phyloP scores from a whole-genome alignment of 2,113 vertebrate genomes.

The Hemichromis elongatus region DNA sequence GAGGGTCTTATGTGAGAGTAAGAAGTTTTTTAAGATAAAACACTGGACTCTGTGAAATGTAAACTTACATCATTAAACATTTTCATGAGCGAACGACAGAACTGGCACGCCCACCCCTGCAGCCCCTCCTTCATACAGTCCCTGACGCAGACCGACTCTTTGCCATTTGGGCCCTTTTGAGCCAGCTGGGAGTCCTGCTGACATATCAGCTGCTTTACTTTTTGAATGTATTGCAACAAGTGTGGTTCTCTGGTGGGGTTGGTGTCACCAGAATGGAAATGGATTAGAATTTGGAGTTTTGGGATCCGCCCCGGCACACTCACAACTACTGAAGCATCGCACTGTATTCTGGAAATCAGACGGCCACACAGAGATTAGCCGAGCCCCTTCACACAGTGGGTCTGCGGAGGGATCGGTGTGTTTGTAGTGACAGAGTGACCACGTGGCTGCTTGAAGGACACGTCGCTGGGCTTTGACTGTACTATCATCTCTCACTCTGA shows the following conservation, averaged over 20 bases:
- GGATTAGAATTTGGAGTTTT: not conserved
- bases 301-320: not conserved
- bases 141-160: not conserved
- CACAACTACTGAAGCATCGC: not conserved
- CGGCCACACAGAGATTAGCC: slow-evolving; percentile 1
- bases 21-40: not conserved
- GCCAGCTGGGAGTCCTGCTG: not conserved
- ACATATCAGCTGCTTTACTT: not conserved
- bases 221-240: not conserved
- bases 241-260: not conserved
- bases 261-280: not conserved
- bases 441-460: not conserved
- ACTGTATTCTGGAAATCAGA: not conserved
- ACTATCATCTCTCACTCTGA: not conserved
- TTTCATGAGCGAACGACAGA: not conserved
- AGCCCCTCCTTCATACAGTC: not conserved
- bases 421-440: accelerated
- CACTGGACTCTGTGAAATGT: not conserved
- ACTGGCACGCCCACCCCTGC: not conserved
- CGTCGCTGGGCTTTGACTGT: not conserved
- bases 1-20: not conserved
- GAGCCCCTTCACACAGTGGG: not conserved
- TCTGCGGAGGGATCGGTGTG: not conserved
- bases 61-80: not conserved
- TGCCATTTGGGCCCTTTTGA: not conserved